These are phyloP conservation scores for Diplazon laetatorius DNA, from an alignment of 2,888 invertebrate genomes.

Conservation along the genomic window DNA sequence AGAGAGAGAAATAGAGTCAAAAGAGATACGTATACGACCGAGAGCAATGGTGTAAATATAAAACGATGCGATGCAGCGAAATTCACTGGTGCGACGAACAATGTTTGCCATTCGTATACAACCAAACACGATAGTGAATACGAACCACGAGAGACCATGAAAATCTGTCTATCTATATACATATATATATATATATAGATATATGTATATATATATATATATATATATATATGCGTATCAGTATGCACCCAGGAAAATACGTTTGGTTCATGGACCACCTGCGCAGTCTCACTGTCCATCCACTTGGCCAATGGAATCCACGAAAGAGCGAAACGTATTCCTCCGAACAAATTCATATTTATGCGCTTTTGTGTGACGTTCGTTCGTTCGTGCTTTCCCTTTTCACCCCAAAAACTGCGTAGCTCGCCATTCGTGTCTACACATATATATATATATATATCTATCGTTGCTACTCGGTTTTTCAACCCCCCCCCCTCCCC, in stretches of 20 bases:
- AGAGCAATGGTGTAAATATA: conserved; percentile 63
- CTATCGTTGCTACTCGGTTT: conserved; percentile 12
- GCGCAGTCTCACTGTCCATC: conserved; percentile 15
- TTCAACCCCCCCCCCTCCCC: too few relatives aligned
- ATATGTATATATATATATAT: too few relatives aligned
- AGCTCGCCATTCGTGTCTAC: too few relatives aligned
- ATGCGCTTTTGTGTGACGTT: conserved; percentile 44
- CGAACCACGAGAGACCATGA: neutral
- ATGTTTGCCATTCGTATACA: conserved; percentile 40
- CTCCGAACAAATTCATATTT: conserved; percentile 60
- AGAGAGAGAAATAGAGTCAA: too few relatives aligned
- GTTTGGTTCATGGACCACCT: neutral
- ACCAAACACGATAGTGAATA: conserved; percentile 9
- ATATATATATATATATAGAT: too few relatives aligned
- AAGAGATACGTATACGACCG: conserved; percentile 29
- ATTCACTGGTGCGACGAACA: conserved; percentile 31
- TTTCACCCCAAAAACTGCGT: conserved; percentile 24
- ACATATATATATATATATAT: conserved; percentile 25
- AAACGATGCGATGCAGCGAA: conserved; percentile 6
- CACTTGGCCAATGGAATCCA: conserved; percentile 46
- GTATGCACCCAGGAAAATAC: neutral
- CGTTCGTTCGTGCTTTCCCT: conserved; percentile 35
- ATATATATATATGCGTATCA: too few relatives aligned
- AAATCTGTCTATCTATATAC: conserved; percentile 1
- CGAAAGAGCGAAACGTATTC: conserved; percentile 56